Evolutionary conservation across 2,113 vertebrate species (phyloP).

Genomic region (Elaphurus davidianus): DNA sequence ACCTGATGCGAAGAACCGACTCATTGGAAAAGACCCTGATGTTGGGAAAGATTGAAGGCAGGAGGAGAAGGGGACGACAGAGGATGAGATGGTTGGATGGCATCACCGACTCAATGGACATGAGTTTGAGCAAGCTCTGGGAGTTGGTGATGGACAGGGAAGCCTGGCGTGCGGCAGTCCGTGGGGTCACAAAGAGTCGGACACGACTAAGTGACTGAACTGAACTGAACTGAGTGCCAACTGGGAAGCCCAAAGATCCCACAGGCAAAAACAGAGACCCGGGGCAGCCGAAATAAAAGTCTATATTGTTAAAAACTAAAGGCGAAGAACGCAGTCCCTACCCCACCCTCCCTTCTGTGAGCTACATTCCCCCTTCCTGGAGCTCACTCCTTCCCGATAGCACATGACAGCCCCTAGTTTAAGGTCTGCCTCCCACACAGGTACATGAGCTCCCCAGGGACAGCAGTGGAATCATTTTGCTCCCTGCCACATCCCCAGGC

Average conservation of each 20-base stretch:
- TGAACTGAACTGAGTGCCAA: neutral
- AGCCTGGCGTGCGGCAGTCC: accelerated
- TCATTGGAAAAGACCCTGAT: neutral
- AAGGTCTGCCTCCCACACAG: accelerated
- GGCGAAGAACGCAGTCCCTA: neutral
- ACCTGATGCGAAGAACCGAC: neutral
- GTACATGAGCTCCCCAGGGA: accelerated
- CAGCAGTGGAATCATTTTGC: accelerated
- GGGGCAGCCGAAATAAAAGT: neutral
- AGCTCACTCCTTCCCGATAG: accelerated
- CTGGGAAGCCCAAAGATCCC: neutral
- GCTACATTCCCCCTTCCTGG: neutral
- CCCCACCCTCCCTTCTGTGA: neutral
- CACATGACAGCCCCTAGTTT: accelerated
- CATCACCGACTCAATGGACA: accelerated
- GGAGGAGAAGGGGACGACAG: neutral
- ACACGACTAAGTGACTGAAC: neutral
- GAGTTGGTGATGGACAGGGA: neutral
- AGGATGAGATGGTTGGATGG: neutral
- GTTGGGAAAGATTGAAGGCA: neutral
- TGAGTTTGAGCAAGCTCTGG: neutral
- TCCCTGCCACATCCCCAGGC: accelerated
- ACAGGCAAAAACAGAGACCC: neutral
- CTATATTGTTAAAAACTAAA: neutral
- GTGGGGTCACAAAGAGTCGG: accelerated